Percentiles rank a stretch among this genome's conserved stretches.
These are phyloP conservation scores for Limnothrissa miodon DNA, from an alignment of 2,113 vertebrate species.

Conservation along the genomic window DNA sequence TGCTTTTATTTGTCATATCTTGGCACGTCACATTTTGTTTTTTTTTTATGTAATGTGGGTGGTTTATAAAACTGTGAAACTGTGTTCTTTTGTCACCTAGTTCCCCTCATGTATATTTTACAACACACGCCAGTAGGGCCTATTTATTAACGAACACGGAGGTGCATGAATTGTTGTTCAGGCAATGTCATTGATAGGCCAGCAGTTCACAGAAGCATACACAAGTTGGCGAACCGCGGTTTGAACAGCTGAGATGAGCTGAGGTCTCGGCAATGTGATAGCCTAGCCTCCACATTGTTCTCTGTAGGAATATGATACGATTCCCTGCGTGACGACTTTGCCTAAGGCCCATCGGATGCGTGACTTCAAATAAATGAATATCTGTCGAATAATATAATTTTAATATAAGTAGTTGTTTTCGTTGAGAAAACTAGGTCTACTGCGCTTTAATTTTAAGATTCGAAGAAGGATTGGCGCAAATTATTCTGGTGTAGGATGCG, in stretches of 20 bases:
- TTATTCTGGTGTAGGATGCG: conserved; percentile 6
- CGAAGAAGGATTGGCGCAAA: conserved; percentile 20
- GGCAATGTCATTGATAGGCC: conserved; percentile 12
- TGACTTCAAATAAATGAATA: not conserved
- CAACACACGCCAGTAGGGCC: conserved; percentile 37
- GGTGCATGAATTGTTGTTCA: not conserved
- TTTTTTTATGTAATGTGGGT: no score
- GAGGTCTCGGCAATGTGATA: conserved; percentile 8
- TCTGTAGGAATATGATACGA: not conserved
- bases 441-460: not conserved
- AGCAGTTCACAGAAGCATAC: not conserved
- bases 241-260: not conserved
- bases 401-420: not conserved
- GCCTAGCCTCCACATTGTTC: conserved; percentile 8
- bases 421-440: conserved; percentile 23
- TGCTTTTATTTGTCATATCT: no score
- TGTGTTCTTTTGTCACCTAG: not conserved
- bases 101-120: conserved; percentile 16
- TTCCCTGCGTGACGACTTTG: conserved; percentile 9
- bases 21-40: no score
- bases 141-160: not conserved
- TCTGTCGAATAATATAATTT: no score
- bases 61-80: not conserved
- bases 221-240: not conserved
- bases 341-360: not conserved